Base-by-base conservation (phyloP, 1,140 invertebrate genomes). In the Lordiphosa stackelbergi region DNA sequence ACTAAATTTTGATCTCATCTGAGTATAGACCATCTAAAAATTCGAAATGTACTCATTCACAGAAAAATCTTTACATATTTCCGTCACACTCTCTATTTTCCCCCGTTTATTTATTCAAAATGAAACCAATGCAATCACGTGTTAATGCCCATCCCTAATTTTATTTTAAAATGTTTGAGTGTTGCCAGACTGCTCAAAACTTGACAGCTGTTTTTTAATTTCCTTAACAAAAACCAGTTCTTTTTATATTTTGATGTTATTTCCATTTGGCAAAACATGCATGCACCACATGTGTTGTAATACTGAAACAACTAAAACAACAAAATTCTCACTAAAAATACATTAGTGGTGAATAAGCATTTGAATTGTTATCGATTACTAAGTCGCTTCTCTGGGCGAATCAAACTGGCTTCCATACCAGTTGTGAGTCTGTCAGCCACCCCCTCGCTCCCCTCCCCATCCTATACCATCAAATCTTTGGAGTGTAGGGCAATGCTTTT, bases 161-260 rank as follows among this genome's bases (percentile, higher is more conserved):
- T 7, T 31, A 7, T 8, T 1, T 31, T 8, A 8, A 8, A 8
- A 31, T 31, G 2, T 31, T 2, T 11, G 9, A 11, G 19, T 10
- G 35, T 40, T 51, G 35, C 48, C 48, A 38, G 35, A 19, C n/a
- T 13, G n/a, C n/a, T 24, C 12, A 24, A 24, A 24, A 5, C 4
- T 9, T 11, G 11, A 8, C 9, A 51, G 36, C n/a, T 51, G 36
- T 51, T 51, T 51, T 51, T 51, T 36, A 11, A 43, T 56, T 43
- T 16, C 35, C 19, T 40, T 11, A 12, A 38, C 19, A 22, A 45
- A 48, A 62, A 57, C 59, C 45, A 13, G 59, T 62, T 62, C 37
- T 51, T 35, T 45, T 34, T 60, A 22, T 13, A 13, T 22, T 37
- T 19, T 28, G 3, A 5, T 51, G 24, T 34, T 38, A 1, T 4